Evolutionary conservation across 2,797 vertebrate species (phyloP), one percentile per base, ranked within the genome.

Genomic region (Sebastes hopkinsi): DNA sequence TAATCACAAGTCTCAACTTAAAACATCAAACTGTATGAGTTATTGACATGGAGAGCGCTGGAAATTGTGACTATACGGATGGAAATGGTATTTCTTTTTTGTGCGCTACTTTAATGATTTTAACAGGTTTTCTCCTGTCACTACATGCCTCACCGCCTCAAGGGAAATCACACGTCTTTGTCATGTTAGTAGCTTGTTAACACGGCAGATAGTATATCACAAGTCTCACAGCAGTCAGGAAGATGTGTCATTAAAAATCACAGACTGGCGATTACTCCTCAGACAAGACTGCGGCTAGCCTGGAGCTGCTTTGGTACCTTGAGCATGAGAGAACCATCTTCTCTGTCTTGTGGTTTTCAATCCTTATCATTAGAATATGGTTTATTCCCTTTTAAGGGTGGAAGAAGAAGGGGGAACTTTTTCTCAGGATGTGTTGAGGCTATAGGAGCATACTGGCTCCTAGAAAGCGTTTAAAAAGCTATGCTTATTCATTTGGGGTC

Each of bases 121-220:
- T 70, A 82, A 70, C 59, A 77, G 95, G 94, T 94, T 92, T 52
- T 94, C 92, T 95, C 88, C 87, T 96, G 95, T 95, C 95, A 92
- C 93, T 91, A 93, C 87, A 75, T 27, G 90, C 73, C 34, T 55
- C 10, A 5, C n/a, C 16, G 62, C 77, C 83, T 81, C 70, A 2
- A 73, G 75, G 72, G 73, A 82, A 76, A 76, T 87, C 67, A n/a
- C 81, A 50, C 64, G 77, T 54, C 83, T 88, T 86, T 88, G 85
- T 83, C 81, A 72, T 90, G 82, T 88, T 73, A 78, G 81, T 59
- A 79, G 83, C 93, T 91, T 90, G 89, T 94, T 92, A 90, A 89
- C 92, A 93, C 79, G 89, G 80, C 85, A 91, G 83, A 81, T 85
- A 78, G 84, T 93, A 88, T 84, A 94, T 94, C 92, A 94, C 55